phyloP scores from a whole-genome alignment of 1,140 invertebrate species.

The Drepana arcuata region DNA sequence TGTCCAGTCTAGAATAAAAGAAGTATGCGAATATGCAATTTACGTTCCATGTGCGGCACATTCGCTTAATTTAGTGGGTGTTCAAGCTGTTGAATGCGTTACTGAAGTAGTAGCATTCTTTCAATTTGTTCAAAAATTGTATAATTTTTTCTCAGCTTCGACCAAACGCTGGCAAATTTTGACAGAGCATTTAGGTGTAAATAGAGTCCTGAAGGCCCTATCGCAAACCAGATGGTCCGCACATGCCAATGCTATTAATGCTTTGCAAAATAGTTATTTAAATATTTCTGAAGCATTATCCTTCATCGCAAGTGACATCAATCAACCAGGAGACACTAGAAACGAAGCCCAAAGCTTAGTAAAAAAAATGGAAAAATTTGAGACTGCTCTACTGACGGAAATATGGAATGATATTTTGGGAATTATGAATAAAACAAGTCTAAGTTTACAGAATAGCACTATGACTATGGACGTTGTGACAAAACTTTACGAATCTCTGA shows the following conservation, averaged over 20 bases:
- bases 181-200: constrained; percentile 13
- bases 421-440: constrained; percentile 14
- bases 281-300: constrained; percentile 1
- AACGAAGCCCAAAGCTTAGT: constrained; percentile 19
- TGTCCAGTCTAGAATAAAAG: constrained; percentile 11
- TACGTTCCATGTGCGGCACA: constrained; percentile 3
- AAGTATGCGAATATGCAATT: constrained; percentile 4
- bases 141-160: constrained; percentile 29
- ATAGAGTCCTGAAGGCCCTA: constrained; percentile 11
- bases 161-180: constrained; percentile 23
- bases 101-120: constrained; percentile 15
- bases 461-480: constrained; percentile 7
- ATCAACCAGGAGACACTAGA: constrained; percentile 22
- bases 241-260: constrained; percentile 8
- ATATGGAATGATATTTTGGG: constrained; percentile 9
- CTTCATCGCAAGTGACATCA: constrained; percentile 13
- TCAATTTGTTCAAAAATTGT: constrained; percentile 22
- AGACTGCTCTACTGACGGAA: constrained; percentile 9
- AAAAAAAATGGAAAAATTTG: constrained; percentile 12
- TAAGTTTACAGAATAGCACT: constrained; percentile 10
- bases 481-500: background rate
- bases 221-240: constrained; percentile 15
- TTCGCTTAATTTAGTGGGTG: constrained; percentile 6
- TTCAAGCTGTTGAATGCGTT: constrained; percentile 7
- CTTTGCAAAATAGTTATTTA: constrained; percentile 4